These are phyloP conservation scores for Melipona beecheii DNA, from an alignment of 2,888 invertebrate species.

Conservation along the genomic window DNA sequence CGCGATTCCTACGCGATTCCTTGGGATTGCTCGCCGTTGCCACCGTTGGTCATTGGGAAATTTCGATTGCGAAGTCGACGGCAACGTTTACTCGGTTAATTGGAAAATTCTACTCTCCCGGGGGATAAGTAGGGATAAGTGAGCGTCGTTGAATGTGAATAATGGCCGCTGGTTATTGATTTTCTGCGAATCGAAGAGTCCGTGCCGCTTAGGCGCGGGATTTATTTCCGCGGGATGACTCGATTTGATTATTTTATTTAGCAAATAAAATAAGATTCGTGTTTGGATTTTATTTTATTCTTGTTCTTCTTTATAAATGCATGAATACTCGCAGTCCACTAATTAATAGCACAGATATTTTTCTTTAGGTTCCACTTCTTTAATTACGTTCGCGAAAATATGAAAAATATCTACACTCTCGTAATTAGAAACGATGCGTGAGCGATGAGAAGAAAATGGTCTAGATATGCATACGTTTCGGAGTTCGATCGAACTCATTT, in stretches of 20 bases:
- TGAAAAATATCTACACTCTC: too few relatives aligned
- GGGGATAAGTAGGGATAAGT: not conserved
- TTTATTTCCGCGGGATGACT: not conserved
- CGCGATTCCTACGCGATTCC: slow-evolving; percentile 1
- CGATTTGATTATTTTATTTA: not conserved
- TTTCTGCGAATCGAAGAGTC: not conserved
- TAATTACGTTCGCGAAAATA: too few relatives aligned
- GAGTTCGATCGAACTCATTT: not conserved
- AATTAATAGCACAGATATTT: too few relatives aligned
- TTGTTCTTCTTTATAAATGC: too few relatives aligned
- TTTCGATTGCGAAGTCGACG: not conserved
- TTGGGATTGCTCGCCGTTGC: too few relatives aligned
- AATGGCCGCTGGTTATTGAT: not conserved
- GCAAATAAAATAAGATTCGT: too few relatives aligned
- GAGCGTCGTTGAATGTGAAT: slow-evolving; percentile 1
- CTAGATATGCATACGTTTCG: not conserved
- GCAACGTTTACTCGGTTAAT: slow-evolving; percentile 9
- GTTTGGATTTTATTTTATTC: too few relatives aligned
- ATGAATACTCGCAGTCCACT: too few relatives aligned
- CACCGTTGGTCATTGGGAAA: slow-evolving; percentile 18
- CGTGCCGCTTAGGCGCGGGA: too few relatives aligned
- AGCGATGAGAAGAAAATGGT: not conserved
- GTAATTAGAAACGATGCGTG: not conserved
- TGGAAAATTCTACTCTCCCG: not conserved
- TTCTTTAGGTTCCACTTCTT: too few relatives aligned